phyloP scores from a whole-genome alignment of 1,140 invertebrate genomes.

The Sarcophaga bullata region DNA sequence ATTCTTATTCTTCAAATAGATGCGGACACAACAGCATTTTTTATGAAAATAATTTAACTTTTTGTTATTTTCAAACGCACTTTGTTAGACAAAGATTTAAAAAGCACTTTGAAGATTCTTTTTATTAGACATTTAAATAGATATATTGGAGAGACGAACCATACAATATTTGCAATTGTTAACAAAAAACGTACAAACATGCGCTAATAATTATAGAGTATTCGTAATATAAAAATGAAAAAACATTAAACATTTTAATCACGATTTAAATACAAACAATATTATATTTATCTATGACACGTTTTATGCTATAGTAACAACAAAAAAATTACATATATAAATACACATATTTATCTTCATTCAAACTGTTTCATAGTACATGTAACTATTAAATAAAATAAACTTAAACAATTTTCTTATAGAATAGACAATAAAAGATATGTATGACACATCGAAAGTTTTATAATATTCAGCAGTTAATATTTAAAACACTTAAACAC shows the following conservation, averaged over 20 bases:
- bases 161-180: slow-evolving; percentile 11
- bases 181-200: neutral
- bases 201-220: neutral
- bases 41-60: neutral
- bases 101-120: neutral
- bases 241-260: slow-evolving; percentile 32
- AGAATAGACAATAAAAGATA: too few relatives aligned
- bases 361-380: too few relatives aligned
- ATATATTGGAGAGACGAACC: neutral
- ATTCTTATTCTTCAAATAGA: slow-evolving; percentile 2
- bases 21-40: neutral
- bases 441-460: too few relatives aligned
- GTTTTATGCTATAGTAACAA: neutral
- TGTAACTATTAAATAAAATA: too few relatives aligned
- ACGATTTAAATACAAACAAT: slow-evolving; percentile 29
- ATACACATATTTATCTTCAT: too few relatives aligned
- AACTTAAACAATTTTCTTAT: too few relatives aligned
- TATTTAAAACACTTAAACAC: too few relatives aligned
- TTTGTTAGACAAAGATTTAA: neutral
- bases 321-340: neutral
- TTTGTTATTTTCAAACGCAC: neutral
- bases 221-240: slow-evolving; percentile 8
- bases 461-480: too few relatives aligned
- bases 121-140: too few relatives aligned
- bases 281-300: slow-evolving; percentile 6